Percentiles rank a stretch among this genome's conserved stretches.
These are phyloP conservation scores for Megaceryle maxima DNA, from an alignment of 2,113 vertebrate genomes.

Conservation along the genomic window DNA sequence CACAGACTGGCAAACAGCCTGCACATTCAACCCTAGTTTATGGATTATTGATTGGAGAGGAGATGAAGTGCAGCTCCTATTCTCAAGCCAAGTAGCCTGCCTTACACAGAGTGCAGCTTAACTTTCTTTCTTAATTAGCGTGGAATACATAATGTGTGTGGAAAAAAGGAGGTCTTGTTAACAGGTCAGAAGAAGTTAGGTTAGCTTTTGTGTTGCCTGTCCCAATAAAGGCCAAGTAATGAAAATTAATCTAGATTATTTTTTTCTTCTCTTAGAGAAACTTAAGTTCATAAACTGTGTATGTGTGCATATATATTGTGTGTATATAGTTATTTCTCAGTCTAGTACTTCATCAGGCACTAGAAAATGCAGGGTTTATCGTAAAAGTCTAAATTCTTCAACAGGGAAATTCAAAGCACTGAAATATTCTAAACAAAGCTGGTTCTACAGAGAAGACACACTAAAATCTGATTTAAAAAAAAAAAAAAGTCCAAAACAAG, in stretches of 20 bases:
- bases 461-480: neutral
- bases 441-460: neutral
- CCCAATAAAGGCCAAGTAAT: neutral
- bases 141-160: slow-evolving; percentile 28
- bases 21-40: slow-evolving; percentile 39
- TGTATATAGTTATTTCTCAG: neutral
- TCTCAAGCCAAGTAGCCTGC: slow-evolving; percentile 23
- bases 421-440: neutral
- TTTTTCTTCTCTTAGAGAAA: neutral
- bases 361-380: neutral
- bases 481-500: no score
- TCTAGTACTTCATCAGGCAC: neutral
- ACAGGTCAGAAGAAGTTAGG: neutral
- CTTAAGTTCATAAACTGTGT: neutral
- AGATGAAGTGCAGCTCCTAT: slow-evolving; percentile 45
- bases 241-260: neutral
- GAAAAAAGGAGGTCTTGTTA: slow-evolving; percentile 27
- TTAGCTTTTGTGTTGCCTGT: neutral
- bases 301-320: neutral
- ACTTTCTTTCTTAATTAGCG: slow-evolving; percentile 50
- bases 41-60: slow-evolving; percentile 67
- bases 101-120: slow-evolving; percentile 28
- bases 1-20: slow-evolving; percentile 32
- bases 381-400: neutral
- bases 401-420: neutral